A percentile compares a stretch with the other conserved stretches of the same genome.
Evolutionary conservation across 1,140 invertebrate species (phyloP).

Genomic region (Thereuonema tuberculata): DNA sequence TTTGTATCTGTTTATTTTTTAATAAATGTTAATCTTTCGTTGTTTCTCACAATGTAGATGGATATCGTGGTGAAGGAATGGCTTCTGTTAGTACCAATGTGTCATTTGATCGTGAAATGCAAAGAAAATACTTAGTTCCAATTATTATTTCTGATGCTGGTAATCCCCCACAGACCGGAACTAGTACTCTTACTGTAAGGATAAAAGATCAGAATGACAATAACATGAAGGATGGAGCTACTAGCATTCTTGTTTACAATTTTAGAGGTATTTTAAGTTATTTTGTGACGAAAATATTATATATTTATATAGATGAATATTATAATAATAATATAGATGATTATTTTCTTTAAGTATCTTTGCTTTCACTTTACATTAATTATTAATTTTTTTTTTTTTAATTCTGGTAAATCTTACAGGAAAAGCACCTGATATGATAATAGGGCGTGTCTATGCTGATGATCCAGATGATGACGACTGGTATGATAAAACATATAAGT

Average conservation of each 20-base stretch:
- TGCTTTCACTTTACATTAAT: too few species aligned
- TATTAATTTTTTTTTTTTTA: too few species aligned
- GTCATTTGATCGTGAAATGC: slow-evolving; percentile 34
- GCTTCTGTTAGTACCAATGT: slow-evolving; percentile 17
- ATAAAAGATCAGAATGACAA: slow-evolving; percentile 88
- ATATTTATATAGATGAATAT: neutral
- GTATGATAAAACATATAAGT: slow-evolving; percentile 66
- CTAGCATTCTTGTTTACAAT: slow-evolving; percentile 82
- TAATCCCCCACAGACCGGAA: slow-evolving; percentile 23
- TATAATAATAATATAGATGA: neutral
- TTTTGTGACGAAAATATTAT: too few species aligned
- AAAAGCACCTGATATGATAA: slow-evolving; percentile 53
- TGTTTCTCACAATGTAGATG: too few species aligned
- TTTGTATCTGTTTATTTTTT: too few species aligned
- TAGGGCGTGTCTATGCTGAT: slow-evolving; percentile 77
- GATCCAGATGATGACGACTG: slow-evolving; percentile 90
- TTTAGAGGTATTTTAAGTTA: slow-evolving; percentile 46
- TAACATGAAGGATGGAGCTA: slow-evolving; percentile 59
- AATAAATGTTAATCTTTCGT: too few species aligned
- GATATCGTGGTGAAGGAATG: slow-evolving; percentile 3
- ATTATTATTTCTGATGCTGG: slow-evolving; percentile 18
- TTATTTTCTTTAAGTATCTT: neutral
- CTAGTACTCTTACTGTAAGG: slow-evolving; percentile 45
- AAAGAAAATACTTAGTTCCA: slow-evolving; percentile 23
- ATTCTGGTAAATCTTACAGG: too few species aligned